These are phyloP conservation scores for Vesta saturnalis DNA, from an alignment of 2,888 invertebrate species.

Conservation along the genomic window DNA sequence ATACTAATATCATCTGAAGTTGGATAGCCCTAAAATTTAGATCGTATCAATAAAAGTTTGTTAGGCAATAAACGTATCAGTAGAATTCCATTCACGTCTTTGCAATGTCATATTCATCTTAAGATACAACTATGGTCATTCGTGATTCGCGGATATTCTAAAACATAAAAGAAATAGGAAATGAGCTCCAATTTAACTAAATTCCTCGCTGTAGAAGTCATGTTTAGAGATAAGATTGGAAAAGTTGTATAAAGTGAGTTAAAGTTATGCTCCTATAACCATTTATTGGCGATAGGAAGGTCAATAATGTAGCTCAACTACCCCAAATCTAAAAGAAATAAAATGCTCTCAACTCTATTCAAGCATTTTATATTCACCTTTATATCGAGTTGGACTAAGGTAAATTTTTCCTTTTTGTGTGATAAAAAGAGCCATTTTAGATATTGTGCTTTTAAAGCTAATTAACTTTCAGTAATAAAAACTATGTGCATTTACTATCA, in stretches of 20 bases:
- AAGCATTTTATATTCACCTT: constrained; percentile 20
- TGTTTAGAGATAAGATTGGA: constrained; percentile 66
- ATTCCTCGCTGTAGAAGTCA: constrained; percentile 61
- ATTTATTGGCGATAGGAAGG: constrained; percentile 56
- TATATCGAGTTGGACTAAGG: constrained; percentile 18
- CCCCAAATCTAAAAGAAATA: constrained; percentile 28
- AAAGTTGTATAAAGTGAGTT: constrained; percentile 63
- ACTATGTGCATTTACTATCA: constrained; percentile 7
- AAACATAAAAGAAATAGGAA: constrained; percentile 50
- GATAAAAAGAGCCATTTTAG: constrained; percentile 1
- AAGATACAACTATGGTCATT: constrained; percentile 45
- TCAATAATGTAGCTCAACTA: constrained; percentile 53
- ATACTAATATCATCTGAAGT: too few species aligned
- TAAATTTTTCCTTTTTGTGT: neutral
- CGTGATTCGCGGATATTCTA: constrained; percentile 45
- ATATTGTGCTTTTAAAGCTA: constrained; percentile 6
- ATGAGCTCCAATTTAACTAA: constrained; percentile 63
- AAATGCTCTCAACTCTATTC: constrained; percentile 19
- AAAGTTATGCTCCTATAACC: constrained; percentile 57
- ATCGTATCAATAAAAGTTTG: constrained; percentile 30
- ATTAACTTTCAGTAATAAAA: constrained; percentile 14
- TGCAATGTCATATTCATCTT: constrained; percentile 41
- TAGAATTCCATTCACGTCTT: constrained; percentile 40
- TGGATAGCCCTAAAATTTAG: constrained; percentile 25
- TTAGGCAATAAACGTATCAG: constrained; percentile 33